phyloP scores from a whole-genome alignment of 1,140 invertebrate species.

The Dryas iulia region DNA sequence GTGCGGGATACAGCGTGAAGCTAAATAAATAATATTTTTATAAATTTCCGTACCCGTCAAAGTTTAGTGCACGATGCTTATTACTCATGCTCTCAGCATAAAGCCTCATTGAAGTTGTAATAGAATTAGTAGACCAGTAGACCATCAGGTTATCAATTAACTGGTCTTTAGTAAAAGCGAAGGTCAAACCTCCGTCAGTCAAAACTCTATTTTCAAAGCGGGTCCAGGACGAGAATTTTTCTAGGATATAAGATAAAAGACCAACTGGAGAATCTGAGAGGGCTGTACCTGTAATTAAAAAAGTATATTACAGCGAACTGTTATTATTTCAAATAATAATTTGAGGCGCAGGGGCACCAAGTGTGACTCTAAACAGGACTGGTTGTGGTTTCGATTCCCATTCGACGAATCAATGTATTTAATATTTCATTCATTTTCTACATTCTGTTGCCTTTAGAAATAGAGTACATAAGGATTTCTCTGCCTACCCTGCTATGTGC shows the following conservation, averaged over 20 bases:
- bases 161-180: constrained; percentile 84
- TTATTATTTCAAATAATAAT: no score
- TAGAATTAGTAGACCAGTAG: constrained; percentile 90
- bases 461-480: no score
- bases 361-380: no score
- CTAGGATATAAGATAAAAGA: constrained; percentile 90
- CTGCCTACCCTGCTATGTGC: no score
- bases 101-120: constrained; percentile 88
- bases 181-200: constrained; percentile 87
- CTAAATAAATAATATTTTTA: no score
- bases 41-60: constrained; percentile 75
- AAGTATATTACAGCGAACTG: background rate
- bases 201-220: constrained; percentile 70
- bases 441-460: no score
- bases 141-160: constrained; percentile 94
- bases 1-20: no score
- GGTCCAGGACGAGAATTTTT: constrained; percentile 93
- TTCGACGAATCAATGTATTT: no score
- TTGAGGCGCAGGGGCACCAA: no score
- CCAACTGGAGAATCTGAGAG: constrained; percentile 86
- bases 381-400: no score
- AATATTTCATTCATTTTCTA: no score
- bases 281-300: constrained; percentile 74
- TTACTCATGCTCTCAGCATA: constrained; percentile 85
- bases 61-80: constrained; percentile 53